Evolutionary conservation across 2,113 vertebrate genomes (phyloP), one percentile per base, ranked within the genome.

Genomic region (Mus spicilegus): DNA sequence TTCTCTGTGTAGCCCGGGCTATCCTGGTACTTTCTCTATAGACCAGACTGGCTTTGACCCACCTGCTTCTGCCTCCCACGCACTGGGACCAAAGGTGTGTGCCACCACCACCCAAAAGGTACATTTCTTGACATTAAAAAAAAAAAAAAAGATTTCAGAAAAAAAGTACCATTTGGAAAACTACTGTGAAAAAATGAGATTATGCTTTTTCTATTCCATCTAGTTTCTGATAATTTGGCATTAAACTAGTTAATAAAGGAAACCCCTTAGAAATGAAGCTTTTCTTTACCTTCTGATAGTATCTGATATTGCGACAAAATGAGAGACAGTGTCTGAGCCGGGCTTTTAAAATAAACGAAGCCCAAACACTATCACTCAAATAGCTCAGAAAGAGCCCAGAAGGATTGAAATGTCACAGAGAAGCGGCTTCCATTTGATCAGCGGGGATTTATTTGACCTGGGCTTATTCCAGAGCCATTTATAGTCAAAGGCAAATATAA

Each of bases 401-500:
- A 85, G 65, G 90, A 96, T 92, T 96, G 96, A 97, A 96, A 96
- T 97, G 95, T 92, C 96, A 93, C 92, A 91, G 88, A 91, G 78
- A 84, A 88, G 81, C 70, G 63, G 93, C 90, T 96, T n/a, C 94
- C 75, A 95, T 96, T 91, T 95, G 84, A 97, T 97, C 87, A 76
- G 87, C 81, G 33, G 93, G 89, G 84, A 96, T 91, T 96, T 95
- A 96, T 97, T 96, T 97, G 97, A 96, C 96, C 96, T 94, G 89
- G 67, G 84, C 95, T 96, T 93, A 97, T 95, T 97, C 92, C 67
- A 96, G 14, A 85, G 82, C 82, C 97, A 97, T 97, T 97, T 96
- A 97, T 96, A 97, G 89, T 95, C 70, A 93, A 96, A 97, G 95
- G 96, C 96, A 97, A 97, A 97, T 94, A 97, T 81, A 96, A 94